Percentiles rank a stretch among this genome's conserved stretches.
Conservation (phyloP, 2,888 invertebrate species). For the Dicyrtoma fusca region DNA sequence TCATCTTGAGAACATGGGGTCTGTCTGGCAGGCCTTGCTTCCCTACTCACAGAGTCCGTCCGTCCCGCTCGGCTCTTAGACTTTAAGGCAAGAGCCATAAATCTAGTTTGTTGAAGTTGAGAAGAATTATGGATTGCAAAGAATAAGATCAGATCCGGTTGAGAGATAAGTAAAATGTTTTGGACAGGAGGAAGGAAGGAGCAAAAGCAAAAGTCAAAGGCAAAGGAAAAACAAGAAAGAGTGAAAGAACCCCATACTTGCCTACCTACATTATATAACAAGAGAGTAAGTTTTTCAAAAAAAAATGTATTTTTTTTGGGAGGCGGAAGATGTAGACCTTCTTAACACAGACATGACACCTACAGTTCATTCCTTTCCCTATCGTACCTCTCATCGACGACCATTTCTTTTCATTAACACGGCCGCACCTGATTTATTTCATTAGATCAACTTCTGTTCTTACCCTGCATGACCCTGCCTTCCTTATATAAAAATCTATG, state of each 20-base stretch:
- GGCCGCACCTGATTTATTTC: slow-evolving; percentile 51
- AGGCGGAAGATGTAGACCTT: slow-evolving; percentile 38
- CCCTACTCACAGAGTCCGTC: too few relatives aligned
- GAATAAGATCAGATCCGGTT: slow-evolving; percentile 22
- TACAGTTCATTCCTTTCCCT: slow-evolving; percentile 36
- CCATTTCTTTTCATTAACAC: slow-evolving; percentile 51
- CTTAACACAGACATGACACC: slow-evolving; percentile 41
- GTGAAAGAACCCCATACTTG: too few relatives aligned
- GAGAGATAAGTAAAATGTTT: slow-evolving; percentile 17
- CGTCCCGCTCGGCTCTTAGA: too few relatives aligned
- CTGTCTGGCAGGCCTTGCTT: too few relatives aligned
- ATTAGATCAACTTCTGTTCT: slow-evolving; percentile 48
- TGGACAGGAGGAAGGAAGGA: not conserved
- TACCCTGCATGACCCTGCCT: slow-evolving; percentile 8
- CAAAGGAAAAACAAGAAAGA: not conserved
- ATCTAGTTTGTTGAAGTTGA: not conserved
- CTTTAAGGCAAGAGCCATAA: not conserved
- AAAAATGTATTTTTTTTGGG: not conserved
- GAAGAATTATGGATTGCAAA: slow-evolving; percentile 13
- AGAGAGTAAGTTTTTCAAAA: slow-evolving; percentile 6
- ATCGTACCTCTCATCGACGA: slow-evolving; percentile 43
- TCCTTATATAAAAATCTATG: too few relatives aligned
- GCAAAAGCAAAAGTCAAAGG: not conserved
- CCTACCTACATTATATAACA: too few relatives aligned
- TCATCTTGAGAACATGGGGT: too few relatives aligned